Evolutionary conservation across 1,140 invertebrate genomes (phyloP).

Genomic region (Leptinotarsa lineolata): DNA sequence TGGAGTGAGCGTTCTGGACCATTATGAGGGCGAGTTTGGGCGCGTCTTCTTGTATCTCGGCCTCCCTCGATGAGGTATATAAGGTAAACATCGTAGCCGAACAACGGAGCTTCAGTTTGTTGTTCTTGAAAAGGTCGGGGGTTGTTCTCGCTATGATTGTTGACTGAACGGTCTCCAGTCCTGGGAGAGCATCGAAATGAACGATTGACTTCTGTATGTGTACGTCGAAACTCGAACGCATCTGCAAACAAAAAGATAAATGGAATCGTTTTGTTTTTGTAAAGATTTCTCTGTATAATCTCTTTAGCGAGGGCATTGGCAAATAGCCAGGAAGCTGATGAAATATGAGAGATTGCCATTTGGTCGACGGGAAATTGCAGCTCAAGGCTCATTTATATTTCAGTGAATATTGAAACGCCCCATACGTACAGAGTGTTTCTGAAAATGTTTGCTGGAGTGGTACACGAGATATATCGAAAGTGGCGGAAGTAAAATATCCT

Average conservation of each 20-base stretch:
- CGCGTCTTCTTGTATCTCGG: slow-evolving; percentile 57
- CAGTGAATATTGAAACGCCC: too few relatives aligned
- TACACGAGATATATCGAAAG: too few relatives aligned
- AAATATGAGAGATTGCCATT: too few relatives aligned
- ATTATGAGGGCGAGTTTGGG: slow-evolving; percentile 57
- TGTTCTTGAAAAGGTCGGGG: slow-evolving; percentile 55
- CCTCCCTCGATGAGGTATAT: slow-evolving; percentile 52
- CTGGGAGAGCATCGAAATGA: slow-evolving; percentile 50
- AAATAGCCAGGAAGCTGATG: too few relatives aligned
- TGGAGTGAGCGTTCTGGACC: slow-evolving; percentile 53
- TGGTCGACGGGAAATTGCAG: too few relatives aligned
- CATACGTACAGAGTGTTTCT: too few relatives aligned
- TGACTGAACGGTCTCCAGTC: slow-evolving; percentile 53
- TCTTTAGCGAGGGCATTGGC: too few relatives aligned
- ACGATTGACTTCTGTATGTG: slow-evolving; percentile 41
- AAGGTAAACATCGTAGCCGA: slow-evolving; percentile 57
- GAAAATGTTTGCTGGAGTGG: too few relatives aligned
- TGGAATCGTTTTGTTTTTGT: not conserved
- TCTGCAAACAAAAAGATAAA: slow-evolving; percentile 20
- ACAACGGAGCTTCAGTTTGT: slow-evolving; percentile 56
- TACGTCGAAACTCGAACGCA: slow-evolving; percentile 24
- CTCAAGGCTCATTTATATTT: too few relatives aligned
- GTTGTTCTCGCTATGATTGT: slow-evolving; percentile 53
- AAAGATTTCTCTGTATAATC: too few relatives aligned
- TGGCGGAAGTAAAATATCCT: too few relatives aligned